Evolutionary conservation across 1,140 invertebrate genomes (phyloP), one percentile per base, ranked within the genome.

Genomic region (Ceratosolen solmsi): DNA sequence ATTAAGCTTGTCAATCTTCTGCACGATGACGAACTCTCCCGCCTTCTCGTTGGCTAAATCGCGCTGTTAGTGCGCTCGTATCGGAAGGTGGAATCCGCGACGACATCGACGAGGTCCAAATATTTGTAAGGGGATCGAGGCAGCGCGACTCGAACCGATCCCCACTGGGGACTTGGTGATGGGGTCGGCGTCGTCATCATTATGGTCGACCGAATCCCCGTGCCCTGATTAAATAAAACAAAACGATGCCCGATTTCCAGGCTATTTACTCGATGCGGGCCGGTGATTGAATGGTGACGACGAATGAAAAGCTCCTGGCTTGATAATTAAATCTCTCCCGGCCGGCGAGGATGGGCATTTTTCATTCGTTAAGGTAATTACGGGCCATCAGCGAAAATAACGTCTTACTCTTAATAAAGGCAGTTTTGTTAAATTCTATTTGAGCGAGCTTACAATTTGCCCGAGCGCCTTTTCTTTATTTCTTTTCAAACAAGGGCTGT

Each of bases 351-450:
- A 22, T 38, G 38, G 22, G 38, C 36, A 68, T 38, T 68, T 38
- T 68, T 68, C 36, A 68, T 68, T 68, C 63, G 20, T 68, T 38
- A 68, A 68, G 20, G 17, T 38, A 38, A 68, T 68, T 68, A 68
- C 33, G 8, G 22, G 20, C n/a, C 33, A 68, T 68, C 33, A 38
- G 63, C 33, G 63, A 68, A 68, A 63, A 38, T 36, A 68, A n/a
- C 63, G 7, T 38, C 27, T 65, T 68, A 68, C 2, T 0, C 63
- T 68, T 68, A 68, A 63, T 68, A 36, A 68, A 38, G 1, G 17
- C n/a, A 38, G 27, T 68, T 68, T n/a, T 2, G 22, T 17, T 68
- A 20, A 38, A 68, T 68, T n/a, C 13, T 68, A 17, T 38, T 68
- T 38, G 20, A 38, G 20, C 33, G 22, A 68, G 38, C 63, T 68